A percentile compares a stretch with the other conserved stretches of the same genome.
Conservation (phyloP, 2,888 invertebrate species). For the Hypomecis punctinalis region DNA sequence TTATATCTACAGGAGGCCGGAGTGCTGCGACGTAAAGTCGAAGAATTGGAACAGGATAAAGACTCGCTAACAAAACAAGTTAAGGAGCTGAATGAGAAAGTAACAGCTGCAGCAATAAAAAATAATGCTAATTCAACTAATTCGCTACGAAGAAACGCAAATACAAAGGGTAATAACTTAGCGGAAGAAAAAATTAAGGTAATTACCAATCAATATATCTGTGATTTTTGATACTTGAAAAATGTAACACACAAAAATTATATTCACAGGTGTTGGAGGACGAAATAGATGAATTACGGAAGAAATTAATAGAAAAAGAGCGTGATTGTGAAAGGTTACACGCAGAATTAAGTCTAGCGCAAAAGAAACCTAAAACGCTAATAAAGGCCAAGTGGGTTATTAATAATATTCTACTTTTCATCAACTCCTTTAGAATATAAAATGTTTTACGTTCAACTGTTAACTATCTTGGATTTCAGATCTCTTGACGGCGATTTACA, state of each 20-base stretch:
- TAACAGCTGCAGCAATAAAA: conserved; percentile 78
- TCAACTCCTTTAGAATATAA: not conserved
- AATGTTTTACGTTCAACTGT: not conserved
- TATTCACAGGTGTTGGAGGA: conserved; percentile 86
- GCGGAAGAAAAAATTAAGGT: conserved; percentile 89
- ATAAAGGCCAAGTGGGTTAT: conserved; percentile 86
- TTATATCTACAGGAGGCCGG: conserved; percentile 88
- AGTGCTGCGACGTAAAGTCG: conserved; percentile 92
- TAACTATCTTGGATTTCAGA: conserved; percentile 63
- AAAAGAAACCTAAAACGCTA: conserved; percentile 86
- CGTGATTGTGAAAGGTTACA: conserved; percentile 91
- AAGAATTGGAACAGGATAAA: conserved; percentile 92
- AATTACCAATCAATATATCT: not conserved
- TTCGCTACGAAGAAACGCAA: conserved; percentile 62
- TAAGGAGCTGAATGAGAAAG: conserved; percentile 90
- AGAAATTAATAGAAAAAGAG: conserved; percentile 93
- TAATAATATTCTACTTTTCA: not conserved
- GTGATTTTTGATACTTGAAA: not conserved
- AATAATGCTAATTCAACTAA: conserved; percentile 63
- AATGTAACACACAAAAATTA: not conserved
- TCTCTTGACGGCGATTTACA: conserved; percentile 87
- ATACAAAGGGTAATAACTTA: conserved; percentile 76
- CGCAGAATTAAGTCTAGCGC: conserved; percentile 87
- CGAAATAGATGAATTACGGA: conserved; percentile 89
- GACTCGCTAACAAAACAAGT: conserved; percentile 90